A percentile compares a stretch with the other conserved stretches of the same genome.
Evolutionary conservation across 2,797 vertebrate genomes (phyloP).

Genomic region (Emys orbicularis): DNA sequence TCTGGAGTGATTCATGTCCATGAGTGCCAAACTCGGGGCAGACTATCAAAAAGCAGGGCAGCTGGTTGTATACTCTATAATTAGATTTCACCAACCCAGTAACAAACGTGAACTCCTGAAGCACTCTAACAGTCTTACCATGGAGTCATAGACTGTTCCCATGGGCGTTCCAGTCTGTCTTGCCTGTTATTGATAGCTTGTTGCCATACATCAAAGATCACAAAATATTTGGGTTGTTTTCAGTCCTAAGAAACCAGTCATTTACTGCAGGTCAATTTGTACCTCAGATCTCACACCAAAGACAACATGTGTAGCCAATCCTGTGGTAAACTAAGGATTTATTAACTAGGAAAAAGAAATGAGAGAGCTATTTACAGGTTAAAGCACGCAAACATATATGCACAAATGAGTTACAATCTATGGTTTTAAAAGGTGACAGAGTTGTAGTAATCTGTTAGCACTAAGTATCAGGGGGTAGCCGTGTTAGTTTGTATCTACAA

Average conservation of each 20-base stretch:
- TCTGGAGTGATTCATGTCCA: not conserved
- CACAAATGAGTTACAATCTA: not conserved
- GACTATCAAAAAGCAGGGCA: not conserved
- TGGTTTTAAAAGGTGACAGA: too few relatives aligned
- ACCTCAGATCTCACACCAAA: not conserved
- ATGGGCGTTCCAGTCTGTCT: not conserved
- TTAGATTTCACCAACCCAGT: not conserved
- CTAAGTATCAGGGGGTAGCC: too few relatives aligned
- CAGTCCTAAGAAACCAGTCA: not conserved
- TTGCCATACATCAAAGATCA: not conserved
- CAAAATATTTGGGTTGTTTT: not conserved
- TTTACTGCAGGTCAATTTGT: not conserved
- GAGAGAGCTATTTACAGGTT: not conserved
- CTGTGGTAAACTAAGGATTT: not conserved
- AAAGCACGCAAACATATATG: not conserved
- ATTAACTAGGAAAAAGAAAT: not conserved
- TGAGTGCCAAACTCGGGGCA: not conserved
- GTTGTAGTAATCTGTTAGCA: too few relatives aligned
- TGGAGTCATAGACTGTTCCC: not conserved
- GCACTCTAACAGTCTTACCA: not conserved
- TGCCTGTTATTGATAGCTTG: not conserved
- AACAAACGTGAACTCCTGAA: not conserved
- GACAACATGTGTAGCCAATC: not conserved
- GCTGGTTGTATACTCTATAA: not conserved
- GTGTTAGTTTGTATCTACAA: too few relatives aligned